Base-by-base conservation (phyloP, 2,113 vertebrate species). In the Chaetura pelagica region DNA sequence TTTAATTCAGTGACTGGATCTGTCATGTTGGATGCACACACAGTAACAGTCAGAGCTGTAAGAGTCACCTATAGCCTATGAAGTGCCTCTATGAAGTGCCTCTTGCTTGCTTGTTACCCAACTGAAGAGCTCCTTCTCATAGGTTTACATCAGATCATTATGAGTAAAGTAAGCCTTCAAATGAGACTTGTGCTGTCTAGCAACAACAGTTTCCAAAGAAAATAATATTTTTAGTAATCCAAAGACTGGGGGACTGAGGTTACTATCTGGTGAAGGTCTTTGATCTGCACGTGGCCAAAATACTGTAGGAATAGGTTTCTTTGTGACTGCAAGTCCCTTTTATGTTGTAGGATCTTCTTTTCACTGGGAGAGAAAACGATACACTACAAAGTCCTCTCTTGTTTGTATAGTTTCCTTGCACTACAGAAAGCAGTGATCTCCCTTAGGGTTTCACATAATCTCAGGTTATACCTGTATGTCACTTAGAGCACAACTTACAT, bases 231-330 rank as follows among this genome's bases (percentile, higher is more conserved):
- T 75, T 46, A 32, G 20, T 27, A 69, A 52, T 32, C 8, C n/a
- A 48, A 17, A 80, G n/a, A 23, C 23, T 63, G 17, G 51, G 12
- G 15, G 57, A 40, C 38, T 8, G 24, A 71, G 29, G 58, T 58
- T 46, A 85, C 14, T 64, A 85, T 12, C 51, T 58, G 24, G 35
- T 62, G 55, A 69, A 51, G 22, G 29, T 40, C n/a, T 87, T 42
- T 27, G 22, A 32, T 69, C 9, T 0, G 0, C 22, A 54, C 0
- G 0, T 42, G n/a, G 18, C 44, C 4, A 6, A 80, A 84, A 88
- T 22, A 21, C 19, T 14, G 3, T 26, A 9, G 20, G 23, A 76
- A 30, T n/a, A 73, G n/a, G 22, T 34, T 86, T 51, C 48, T 73
- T 78, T 48, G 48, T 58, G 44, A 58, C 22, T 83, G 40, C 26